Percentiles rank a stretch among this genome's conserved stretches.
Evolutionary conservation across 2,888 invertebrate species (phyloP).

Genomic region (Eledona agricola): DNA sequence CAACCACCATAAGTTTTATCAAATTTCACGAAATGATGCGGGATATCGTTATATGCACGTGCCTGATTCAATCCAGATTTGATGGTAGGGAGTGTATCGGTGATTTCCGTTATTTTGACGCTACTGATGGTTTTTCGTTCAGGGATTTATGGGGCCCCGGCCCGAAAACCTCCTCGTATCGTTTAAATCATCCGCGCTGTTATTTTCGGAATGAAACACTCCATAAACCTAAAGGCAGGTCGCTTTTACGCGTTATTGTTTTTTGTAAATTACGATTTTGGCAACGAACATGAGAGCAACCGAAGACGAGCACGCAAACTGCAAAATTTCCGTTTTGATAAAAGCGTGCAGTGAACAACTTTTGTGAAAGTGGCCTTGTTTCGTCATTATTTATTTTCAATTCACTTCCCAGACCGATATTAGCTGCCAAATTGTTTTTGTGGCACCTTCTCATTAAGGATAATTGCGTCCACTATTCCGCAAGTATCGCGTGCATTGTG

Average conservation of each 20-base stretch:
- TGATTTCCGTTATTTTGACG: constrained; percentile 32
- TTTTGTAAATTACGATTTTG: constrained; percentile 6
- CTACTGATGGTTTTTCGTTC: constrained; percentile 27
- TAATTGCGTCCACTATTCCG: constrained; percentile 18
- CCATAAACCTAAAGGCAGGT: constrained; percentile 10
- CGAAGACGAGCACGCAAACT: no score
- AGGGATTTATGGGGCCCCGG: constrained; percentile 27
- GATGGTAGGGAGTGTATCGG: constrained; percentile 29
- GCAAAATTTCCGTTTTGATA: no score
- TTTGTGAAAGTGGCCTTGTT: no score
- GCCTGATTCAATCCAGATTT: constrained; percentile 37
- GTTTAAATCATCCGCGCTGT: constrained; percentile 31
- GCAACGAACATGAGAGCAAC: no score
- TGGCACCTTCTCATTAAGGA: constrained; percentile 35
- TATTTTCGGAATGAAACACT: constrained; percentile 23
- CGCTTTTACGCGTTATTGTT: constrained; percentile 9
- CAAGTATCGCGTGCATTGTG: constrained; percentile 42
- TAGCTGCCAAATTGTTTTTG: constrained; percentile 34
- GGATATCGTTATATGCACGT: constrained; percentile 39
- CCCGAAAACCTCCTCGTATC: constrained; percentile 11
- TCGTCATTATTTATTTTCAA: no score
- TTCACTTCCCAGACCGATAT: no score
- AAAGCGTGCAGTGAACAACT: no score
- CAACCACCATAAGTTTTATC: constrained; percentile 36
- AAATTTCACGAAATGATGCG: constrained; percentile 18